phyloP scores from a whole-genome alignment of 2,888 invertebrate genomes.

The Hirudinaria manillensis region DNA sequence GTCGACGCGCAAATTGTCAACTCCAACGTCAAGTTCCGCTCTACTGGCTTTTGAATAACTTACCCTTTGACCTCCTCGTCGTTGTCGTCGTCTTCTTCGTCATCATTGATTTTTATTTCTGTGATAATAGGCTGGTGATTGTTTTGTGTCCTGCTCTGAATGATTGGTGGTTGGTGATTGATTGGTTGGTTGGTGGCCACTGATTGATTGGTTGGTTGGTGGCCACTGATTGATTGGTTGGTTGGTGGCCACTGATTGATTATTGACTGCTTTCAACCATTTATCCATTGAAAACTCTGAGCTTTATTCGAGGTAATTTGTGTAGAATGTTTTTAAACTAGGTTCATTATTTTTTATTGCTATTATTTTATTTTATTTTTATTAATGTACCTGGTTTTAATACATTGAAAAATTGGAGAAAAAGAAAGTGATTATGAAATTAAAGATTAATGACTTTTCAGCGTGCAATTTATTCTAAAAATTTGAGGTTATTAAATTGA shows the following conservation, averaged over 20 bases:
- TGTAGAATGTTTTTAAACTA: too few species aligned
- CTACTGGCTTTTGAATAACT: background rate
- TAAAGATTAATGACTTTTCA: too few species aligned
- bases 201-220: background rate
- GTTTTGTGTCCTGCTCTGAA: background rate
- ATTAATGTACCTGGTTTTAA: too few species aligned
- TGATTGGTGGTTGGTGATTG: too few species aligned
- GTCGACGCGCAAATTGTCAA: background rate
- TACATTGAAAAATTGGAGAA: too few species aligned
- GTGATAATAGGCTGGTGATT: background rate
- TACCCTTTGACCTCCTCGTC: too few species aligned
- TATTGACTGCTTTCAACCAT: background rate
- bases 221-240: background rate
- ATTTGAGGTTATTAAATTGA: too few species aligned
- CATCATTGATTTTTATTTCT: background rate
- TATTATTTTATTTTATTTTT: too few species aligned
- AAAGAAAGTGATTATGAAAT: too few species aligned
- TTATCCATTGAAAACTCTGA: background rate
- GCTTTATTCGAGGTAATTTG: too few species aligned
- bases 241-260: background rate
- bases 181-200: background rate
- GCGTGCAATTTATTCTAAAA: too few species aligned
- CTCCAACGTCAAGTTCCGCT: background rate
- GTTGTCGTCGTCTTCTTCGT: background rate
- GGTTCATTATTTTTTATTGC: too few species aligned